Evolutionary conservation across 1,140 invertebrate species (phyloP), one percentile per base, ranked within the genome.

Genomic region (Antheraea mylitta): DNA sequence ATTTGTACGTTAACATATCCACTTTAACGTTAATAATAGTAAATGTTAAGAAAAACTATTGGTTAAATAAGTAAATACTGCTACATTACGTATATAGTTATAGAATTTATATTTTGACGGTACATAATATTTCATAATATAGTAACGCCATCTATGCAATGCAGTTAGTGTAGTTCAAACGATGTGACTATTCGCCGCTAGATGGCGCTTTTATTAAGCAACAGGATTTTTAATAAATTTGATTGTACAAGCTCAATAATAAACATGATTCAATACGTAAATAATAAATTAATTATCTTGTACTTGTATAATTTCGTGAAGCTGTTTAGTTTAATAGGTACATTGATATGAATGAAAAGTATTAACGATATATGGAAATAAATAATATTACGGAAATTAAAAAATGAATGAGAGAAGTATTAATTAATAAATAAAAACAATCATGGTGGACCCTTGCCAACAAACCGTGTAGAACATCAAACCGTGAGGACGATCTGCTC

Each of bases 401-500:
- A 53, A 6, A 16, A 53, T 53, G 45, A 53, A 53, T 53, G 45
- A 13, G 11, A 53, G 6, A 53, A 11, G 16, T 53, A 53, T 58
- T 36, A 58, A 65, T 18, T 70, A 70, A 73, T 65, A 38, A 68
- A 72, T 58, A 53, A 59, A 66, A 30, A 30, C 1, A 30, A 30
- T 2, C 22, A 22, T 68, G 18, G 42, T 69, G 67, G 58, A 86
- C 81, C 83, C 86, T 89, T 89, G 86, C 86, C 85, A 89, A 78
- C 77, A 81, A 82, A 85, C 79, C 78, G 80, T 75, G 78, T 85
- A 83, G 81, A 79, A 79, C 83, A 86, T 86, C 81, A 85, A 79
- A 79, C 84, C 78, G 77, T 83, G 83, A 83, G 82, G 83, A 81
- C 70, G 76, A 71, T 85, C 85, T 88, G 83, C 80, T 81, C 78